phyloP scores from a whole-genome alignment of 2,113 vertebrate species.

The Stomatorhinus ivindoensis region DNA sequence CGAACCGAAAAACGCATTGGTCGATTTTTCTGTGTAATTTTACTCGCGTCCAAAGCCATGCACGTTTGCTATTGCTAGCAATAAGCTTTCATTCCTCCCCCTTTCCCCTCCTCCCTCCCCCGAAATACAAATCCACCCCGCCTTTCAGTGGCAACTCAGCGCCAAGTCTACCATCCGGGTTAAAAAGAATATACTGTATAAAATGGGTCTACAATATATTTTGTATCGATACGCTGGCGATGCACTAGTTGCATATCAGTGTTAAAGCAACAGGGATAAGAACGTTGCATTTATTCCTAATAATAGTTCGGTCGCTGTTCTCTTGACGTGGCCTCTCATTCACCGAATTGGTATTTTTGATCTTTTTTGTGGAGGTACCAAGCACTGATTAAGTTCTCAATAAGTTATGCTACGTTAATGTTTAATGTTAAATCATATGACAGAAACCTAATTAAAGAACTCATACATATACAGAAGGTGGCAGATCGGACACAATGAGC shows the following conservation, averaged over 20 bases:
- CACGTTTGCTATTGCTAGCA: slow-evolving; percentile 49
- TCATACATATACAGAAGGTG: not conserved
- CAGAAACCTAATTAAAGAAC: not conserved
- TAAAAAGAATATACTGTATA: not conserved
- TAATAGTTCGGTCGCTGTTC: not conserved
- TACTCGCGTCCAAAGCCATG: slow-evolving; percentile 42
- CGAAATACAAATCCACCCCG: slow-evolving; percentile 23
- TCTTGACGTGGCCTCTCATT: not conserved
- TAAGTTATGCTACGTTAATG: not conserved
- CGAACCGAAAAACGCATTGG: slow-evolving; percentile 19
- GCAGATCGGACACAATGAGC: not conserved
- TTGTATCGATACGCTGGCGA: not conserved
- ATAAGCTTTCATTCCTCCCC: slow-evolving; percentile 40
- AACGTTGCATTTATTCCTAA: not conserved
- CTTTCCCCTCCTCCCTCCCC: slow-evolving; percentile 25
- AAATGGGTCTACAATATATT: not conserved
- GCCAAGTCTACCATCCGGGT: slow-evolving; percentile 3
- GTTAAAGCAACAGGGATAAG: not conserved
- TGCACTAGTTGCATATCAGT: not conserved
- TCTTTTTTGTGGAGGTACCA: not conserved
- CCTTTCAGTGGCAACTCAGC: slow-evolving; percentile 29
- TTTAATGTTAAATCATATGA: not conserved
- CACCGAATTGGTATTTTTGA: not conserved
- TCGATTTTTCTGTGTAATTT: slow-evolving; percentile 34
- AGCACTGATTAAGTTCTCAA: not conserved